Evolutionary conservation across 1,140 invertebrate species (phyloP).

Genomic region (Calephelis virginiensis): DNA sequence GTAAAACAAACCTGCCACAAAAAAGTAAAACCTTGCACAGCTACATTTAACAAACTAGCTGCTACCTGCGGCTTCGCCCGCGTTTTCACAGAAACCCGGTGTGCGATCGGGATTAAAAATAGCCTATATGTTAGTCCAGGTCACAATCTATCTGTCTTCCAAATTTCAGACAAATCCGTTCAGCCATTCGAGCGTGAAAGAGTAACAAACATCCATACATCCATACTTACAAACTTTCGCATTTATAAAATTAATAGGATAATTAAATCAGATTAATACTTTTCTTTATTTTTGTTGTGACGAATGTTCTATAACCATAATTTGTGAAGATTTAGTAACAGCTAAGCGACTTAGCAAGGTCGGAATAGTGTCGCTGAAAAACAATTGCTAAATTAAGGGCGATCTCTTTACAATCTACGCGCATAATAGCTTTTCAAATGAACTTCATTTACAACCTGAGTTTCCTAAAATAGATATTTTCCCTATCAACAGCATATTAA

Average conservation of each 20-base stretch:
- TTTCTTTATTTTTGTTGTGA: constrained; percentile 4
- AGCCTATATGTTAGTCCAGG: too few species aligned
- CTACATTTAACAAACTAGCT: too few species aligned
- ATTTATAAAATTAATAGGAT: too few species aligned
- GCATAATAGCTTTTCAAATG: not conserved
- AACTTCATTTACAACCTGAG: not conserved
- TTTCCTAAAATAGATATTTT: not conserved
- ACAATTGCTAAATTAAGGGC: constrained; percentile 20
- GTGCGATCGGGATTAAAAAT: too few species aligned
- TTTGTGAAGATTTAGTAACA: constrained; percentile 20
- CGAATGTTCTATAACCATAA: not conserved
- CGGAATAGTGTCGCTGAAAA: constrained; percentile 14
- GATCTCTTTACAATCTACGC: constrained; percentile 13
- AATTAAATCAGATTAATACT: not conserved
- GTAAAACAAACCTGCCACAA: not conserved
- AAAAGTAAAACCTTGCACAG: not conserved
- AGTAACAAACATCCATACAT: too few species aligned
- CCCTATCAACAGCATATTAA: constrained; percentile 14
- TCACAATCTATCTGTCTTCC: too few species aligned
- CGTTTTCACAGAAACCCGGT: too few species aligned
- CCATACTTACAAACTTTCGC: too few species aligned
- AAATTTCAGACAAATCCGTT: too few species aligned
- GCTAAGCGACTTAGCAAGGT: too few species aligned
- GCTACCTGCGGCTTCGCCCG: too few species aligned
- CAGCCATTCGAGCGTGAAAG: too few species aligned